phyloP scores from a whole-genome alignment of 2,888 invertebrate genomes.

The Dynastes maya region DNA sequence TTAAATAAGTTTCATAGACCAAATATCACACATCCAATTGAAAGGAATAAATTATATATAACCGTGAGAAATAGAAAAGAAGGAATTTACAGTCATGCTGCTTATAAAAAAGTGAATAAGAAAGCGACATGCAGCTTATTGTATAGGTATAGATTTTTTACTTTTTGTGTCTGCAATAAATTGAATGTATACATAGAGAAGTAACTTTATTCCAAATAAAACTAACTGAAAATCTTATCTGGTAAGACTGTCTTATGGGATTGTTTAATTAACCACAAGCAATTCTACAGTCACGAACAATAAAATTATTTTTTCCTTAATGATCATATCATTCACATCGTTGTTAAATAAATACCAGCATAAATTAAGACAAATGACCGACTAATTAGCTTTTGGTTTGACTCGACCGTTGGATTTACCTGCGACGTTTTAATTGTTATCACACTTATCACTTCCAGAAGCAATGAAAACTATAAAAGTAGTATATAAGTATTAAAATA shows the following conservation, averaged over 20 bases:
- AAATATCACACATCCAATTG: too few relatives aligned
- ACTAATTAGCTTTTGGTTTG: conserved; percentile 9
- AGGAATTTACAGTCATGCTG: too few relatives aligned
- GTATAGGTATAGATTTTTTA: too few relatives aligned
- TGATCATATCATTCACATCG: conserved; percentile 18
- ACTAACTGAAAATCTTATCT: too few relatives aligned
- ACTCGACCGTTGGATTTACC: background rate
- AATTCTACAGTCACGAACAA: conserved; percentile 4
- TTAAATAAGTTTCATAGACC: background rate
- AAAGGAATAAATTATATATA: too few relatives aligned
- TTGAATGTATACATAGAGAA: too few relatives aligned
- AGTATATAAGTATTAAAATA: background rate
- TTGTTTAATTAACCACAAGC: background rate
- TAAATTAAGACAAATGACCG: conserved; percentile 17
- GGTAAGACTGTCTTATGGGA: background rate
- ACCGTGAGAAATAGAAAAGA: too few relatives aligned
- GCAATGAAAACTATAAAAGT: background rate
- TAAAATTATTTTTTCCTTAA: conserved; percentile 15
- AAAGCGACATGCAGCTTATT: too few relatives aligned
- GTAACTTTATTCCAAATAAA: too few relatives aligned
- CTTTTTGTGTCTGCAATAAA: too few relatives aligned
- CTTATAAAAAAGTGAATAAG: too few relatives aligned
- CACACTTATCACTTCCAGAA: too few relatives aligned
- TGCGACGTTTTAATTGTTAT: background rate
- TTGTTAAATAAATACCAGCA: conserved; percentile 4